Evolutionary conservation across 2,888 invertebrate species (phyloP), one percentile per base, ranked within the genome.

Genomic region (Idaea straminata): DNA sequence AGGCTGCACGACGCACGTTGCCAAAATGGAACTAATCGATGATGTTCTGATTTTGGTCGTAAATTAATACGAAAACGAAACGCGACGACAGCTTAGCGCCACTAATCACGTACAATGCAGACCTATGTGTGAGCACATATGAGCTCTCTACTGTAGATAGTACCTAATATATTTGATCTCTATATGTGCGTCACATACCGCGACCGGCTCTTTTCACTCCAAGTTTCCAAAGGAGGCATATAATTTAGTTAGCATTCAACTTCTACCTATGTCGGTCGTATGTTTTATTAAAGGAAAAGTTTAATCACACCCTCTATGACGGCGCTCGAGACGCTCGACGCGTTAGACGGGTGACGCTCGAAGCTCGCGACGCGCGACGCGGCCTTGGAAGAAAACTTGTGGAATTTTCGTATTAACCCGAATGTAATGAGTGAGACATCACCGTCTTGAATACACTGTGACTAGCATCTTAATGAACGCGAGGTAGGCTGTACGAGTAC

Each of bases 161-260:
- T n/a, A 25, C 34, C 13, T 35, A 64, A 63, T 59, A 63, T 64
- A 59, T 67, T 64, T 61, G 61, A 62, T 57, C 58, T 7, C 63
- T 35, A 34, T n/a, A 34, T 15, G 15, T 13, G 47, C 35, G 36
- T 36, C 25, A 38, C 63, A 25, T 15, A 7, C 60, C 38, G 34
- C 61, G 35, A 61, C 64, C 62, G 61, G 57, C 16, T 63, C n/a
- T 57, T 62, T 61, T 62, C 63, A 61, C 15, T 57, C 61, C 36
- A 63, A 64, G 64, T 62, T 58, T 66, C 62, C 62, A 62, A 64
- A 35, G 62, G 63, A 47, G 64, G 65, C 78, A 80, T 82, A 78
- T 82, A 78, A 82, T 77, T 82, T 74, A 82, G 79, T 80, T 79
- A 81, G 72, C 74, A 75, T 62, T 72, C 67, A 67, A 79, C 76